Evolutionary conservation across 2,797 vertebrate genomes (phyloP).

Genomic region (Catostomus latipinnis): DNA sequence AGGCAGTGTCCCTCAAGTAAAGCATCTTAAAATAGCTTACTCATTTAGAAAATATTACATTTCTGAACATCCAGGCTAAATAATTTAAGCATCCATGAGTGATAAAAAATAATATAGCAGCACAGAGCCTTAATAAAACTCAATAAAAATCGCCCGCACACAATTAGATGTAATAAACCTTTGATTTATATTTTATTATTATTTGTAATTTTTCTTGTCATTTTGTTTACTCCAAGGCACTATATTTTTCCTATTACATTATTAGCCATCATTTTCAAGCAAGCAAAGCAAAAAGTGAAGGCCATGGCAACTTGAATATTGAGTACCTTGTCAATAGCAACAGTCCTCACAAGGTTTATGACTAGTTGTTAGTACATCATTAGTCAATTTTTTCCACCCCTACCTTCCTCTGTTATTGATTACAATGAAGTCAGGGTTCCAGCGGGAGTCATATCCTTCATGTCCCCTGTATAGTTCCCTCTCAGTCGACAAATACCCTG

Average conservation of each 20-base stretch:
- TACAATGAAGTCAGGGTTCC: constrained; percentile 44
- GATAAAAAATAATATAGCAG: not conserved
- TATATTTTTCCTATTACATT: constrained; percentile 24
- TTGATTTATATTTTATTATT: not conserved
- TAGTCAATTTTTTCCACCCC: constrained; percentile 59
- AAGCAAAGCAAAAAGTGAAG: constrained; percentile 19
- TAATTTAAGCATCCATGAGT: constrained; percentile 8
- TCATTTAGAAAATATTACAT: not conserved
- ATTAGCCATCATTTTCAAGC: constrained; percentile 15
- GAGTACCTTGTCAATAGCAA: constrained; percentile 43
- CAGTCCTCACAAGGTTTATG: constrained; percentile 28
- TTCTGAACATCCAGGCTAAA: not conserved
- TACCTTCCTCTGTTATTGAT: constrained; percentile 59
- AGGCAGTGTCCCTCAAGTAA: not conserved
- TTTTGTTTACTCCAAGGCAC: constrained; percentile 11
- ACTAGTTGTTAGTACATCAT: constrained; percentile 52
- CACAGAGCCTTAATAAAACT: not conserved
- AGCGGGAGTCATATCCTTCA: constrained; percentile 63
- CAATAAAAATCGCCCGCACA: not conserved
- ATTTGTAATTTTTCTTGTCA: not conserved
- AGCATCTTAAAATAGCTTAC: not conserved
- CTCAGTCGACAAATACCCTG: constrained; percentile 51
- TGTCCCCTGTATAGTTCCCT: constrained; percentile 19
- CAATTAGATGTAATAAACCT: not conserved
- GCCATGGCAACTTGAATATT: constrained; percentile 19